These are phyloP conservation scores for Poecilus cupreus DNA, from an alignment of 2,888 invertebrate species.

Conservation along the genomic window DNA sequence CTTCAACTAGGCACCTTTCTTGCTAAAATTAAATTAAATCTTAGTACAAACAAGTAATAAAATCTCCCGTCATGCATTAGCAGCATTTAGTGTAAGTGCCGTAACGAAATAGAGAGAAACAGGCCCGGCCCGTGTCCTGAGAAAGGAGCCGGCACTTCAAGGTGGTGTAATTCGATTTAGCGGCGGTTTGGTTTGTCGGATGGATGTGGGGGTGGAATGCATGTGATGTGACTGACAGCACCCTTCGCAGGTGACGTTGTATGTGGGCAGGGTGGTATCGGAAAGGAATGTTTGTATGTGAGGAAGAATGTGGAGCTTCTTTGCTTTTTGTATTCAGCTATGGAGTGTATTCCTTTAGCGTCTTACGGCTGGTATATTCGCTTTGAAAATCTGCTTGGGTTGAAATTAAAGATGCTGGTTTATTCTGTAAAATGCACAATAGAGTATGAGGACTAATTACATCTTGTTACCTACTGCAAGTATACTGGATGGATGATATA, in stretches of 20 bases:
- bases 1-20: no score
- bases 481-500: no score
- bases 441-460: no score
- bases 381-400: no score
- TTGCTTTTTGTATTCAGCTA: not conserved
- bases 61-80: not conserved
- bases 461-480: no score
- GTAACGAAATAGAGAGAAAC: not conserved
- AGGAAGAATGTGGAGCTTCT: not conserved
- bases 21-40: not conserved
- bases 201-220: not conserved
- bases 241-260: not conserved
- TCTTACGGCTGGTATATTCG: no score
- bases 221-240: not conserved
- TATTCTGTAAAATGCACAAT: no score
- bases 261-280: not conserved
- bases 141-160: not conserved
- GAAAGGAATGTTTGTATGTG: not conserved
- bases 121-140: not conserved
- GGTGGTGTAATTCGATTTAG: constrained; percentile 5
- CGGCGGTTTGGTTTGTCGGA: constrained; percentile 16
- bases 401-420: no score
- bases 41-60: no score
- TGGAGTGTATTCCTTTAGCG: no score
- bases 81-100: not conserved